Percentiles rank a stretch among this genome's conserved stretches.
Evolutionary conservation across 1,140 invertebrate species (phyloP).

Genomic region (Drosophila nigrodunni): DNA sequence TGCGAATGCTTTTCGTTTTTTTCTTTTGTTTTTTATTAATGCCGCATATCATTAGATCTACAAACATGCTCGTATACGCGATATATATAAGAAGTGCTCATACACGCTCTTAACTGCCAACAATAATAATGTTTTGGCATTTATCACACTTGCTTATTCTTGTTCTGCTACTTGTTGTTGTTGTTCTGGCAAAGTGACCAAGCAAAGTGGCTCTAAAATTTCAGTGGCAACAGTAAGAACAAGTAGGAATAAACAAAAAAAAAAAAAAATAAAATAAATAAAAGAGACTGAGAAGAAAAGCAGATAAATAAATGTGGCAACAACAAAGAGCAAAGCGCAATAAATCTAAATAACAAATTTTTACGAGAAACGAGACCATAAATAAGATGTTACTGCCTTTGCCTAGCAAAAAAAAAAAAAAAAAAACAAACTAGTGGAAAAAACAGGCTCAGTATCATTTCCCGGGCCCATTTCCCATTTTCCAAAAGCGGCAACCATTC

Average conservation of each 20-base stretch:
- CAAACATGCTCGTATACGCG: slow-evolving; percentile 21
- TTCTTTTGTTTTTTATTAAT: slow-evolving; percentile 35
- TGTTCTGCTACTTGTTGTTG: slow-evolving; percentile 1
- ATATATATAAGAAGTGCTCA: slow-evolving; percentile 31
- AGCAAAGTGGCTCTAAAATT: slow-evolving; percentile 81
- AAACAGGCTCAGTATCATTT: slow-evolving; percentile 23
- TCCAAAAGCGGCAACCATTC: slow-evolving; percentile 64
- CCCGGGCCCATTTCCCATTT: slow-evolving; percentile 23
- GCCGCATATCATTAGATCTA: slow-evolving; percentile 54
- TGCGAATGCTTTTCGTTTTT: slow-evolving; percentile 31
- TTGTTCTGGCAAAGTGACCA: slow-evolving; percentile 57
- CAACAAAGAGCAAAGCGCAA: slow-evolving; percentile 80
- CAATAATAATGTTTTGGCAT: slow-evolving; percentile 64
- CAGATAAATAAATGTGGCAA: slow-evolving; percentile 82
- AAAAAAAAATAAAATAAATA: slow-evolving; percentile 28
- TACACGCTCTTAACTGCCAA: slow-evolving; percentile 40
- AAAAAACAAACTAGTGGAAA: not conserved
- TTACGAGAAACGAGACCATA: slow-evolving; percentile 82
- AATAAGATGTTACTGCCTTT: slow-evolving; percentile 70
- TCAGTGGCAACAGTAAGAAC: slow-evolving; percentile 61
- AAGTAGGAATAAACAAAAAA: not conserved
- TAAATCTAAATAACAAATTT: slow-evolving; percentile 83
- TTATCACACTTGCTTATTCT: slow-evolving; percentile 58
- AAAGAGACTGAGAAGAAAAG: slow-evolving; percentile 35
- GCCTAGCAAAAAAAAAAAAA: slow-evolving; percentile 38